phyloP scores from a whole-genome alignment of 1,140 invertebrate genomes.

The Idris sp. region DNA sequence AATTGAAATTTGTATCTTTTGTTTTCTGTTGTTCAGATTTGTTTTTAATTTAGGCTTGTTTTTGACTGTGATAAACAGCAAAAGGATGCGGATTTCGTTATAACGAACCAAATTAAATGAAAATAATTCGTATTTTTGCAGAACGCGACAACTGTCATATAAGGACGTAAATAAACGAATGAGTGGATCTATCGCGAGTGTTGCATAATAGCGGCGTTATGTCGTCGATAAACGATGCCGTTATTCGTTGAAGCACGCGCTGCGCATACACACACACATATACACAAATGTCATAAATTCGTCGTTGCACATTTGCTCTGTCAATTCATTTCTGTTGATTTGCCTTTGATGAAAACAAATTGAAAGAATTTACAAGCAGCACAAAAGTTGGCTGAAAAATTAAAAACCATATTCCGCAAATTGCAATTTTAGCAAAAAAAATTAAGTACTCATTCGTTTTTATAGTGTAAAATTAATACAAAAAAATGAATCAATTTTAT shows the following conservation, averaged over 20 bases:
- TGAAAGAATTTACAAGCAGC: too few relatives aligned
- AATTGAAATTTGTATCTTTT: too few relatives aligned
- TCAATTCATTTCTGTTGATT: constrained; percentile 21
- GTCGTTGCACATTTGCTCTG: constrained; percentile 18
- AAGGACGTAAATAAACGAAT: constrained; percentile 54
- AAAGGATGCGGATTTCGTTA: constrained; percentile 1
- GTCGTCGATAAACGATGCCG: constrained; percentile 56
- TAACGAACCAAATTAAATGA: constrained; percentile 27
- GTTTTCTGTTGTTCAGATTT: too few relatives aligned
- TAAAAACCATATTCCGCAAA: too few relatives aligned
- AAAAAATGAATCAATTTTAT: too few relatives aligned
- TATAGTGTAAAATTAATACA: too few relatives aligned
- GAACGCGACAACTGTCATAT: constrained; percentile 22
- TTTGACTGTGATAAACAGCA: background rate
- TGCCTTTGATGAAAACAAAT: background rate
- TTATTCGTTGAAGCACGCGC: constrained; percentile 41
- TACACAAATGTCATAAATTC: constrained; percentile 19
- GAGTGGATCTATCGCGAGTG: constrained; percentile 27
- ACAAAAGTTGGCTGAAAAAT: too few relatives aligned
- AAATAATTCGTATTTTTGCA: constrained; percentile 28
- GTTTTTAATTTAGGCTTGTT: too few relatives aligned
- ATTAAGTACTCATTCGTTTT: too few relatives aligned
- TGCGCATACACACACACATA: constrained; percentile 14
- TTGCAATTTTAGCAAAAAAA: too few relatives aligned
- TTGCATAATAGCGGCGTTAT: constrained; percentile 55